Conservation (phyloP, 2,888 invertebrate genomes). For the Syritta pipiens region DNA sequence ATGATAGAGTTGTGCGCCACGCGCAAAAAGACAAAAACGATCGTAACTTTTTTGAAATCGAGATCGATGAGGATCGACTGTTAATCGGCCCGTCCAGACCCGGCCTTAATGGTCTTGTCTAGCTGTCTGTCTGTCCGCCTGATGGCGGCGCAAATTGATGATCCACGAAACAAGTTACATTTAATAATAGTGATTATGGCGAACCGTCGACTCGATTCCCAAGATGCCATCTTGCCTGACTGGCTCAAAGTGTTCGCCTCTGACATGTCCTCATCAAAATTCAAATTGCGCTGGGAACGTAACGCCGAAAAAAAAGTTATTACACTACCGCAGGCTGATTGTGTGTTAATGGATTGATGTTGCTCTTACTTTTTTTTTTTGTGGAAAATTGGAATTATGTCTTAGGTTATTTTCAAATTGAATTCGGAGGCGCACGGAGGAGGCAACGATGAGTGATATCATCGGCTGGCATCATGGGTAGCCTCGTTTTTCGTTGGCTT, state of each 20-base stretch:
- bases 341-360: slow-evolving; percentile 30
- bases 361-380: not conserved
- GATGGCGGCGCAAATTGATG: slow-evolving; percentile 47
- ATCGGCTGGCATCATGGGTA: too few relatives aligned
- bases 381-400: slow-evolving; percentile 34
- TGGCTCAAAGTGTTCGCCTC: slow-evolving; percentile 47
- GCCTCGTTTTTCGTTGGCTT: too few relatives aligned
- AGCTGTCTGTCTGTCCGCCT: slow-evolving; percentile 33
- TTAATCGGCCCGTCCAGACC: slow-evolving; percentile 9
- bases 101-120: not conserved
- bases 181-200: slow-evolving; percentile 52
- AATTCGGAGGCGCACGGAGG: not conserved
- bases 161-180: slow-evolving; percentile 56
- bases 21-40: slow-evolving; percentile 2
- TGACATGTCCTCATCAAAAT: slow-evolving; percentile 57
- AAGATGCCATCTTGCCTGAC: slow-evolving; percentile 20
- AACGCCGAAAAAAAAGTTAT: not conserved
- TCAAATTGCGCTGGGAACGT: slow-evolving; percentile 30
- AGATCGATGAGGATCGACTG: slow-evolving; percentile 28
- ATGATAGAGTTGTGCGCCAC: too few relatives aligned
- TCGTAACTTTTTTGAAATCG: slow-evolving; percentile 14
- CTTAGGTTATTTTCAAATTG: slow-evolving; percentile 25
- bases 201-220: slow-evolving; percentile 38
- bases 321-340: slow-evolving; percentile 11
- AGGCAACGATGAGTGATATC: too few relatives aligned